Evolutionary conservation across 2,888 invertebrate species (phyloP), one percentile per base, ranked within the genome.

Genomic region (Heteromyza rotundicornis): DNA sequence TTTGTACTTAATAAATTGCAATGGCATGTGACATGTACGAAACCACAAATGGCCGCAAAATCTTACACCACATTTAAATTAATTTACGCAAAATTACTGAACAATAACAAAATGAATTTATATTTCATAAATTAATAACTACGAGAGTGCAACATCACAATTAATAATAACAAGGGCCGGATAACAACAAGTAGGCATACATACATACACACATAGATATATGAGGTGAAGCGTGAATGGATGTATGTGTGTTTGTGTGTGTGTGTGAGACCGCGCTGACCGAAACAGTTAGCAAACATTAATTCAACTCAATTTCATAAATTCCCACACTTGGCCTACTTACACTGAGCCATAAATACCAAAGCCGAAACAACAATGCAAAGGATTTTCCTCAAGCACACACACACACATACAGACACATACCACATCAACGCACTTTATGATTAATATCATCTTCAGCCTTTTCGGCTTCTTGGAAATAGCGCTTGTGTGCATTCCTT

Each of bases 101-200:
- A 67, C 68, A 66, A 58, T 64, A 68, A 69, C 66, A 73, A n/a
- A n/a, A 75, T 74, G 72, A 74, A 75, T 75, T 74, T 70, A 73
- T n/a, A n/a, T n/a, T n/a, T n/a, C n/a, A n/a, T n/a, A n/a, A 74
- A 75, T 75, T 74, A 74, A 75, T 74, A 27, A 40, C n/a, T 7
- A n/a, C 40, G 8, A n/a, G n/a, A n/a, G n/a, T n/a, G n/a, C n/a
- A n/a, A n/a, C n/a, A n/a, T n/a, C n/a, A n/a, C 40, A 14, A 40
- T 40, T 3, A 40, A n/a, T n/a, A 40, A 40, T 40, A 40, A 40
- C 40, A 40, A 40, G n/a, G n/a, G n/a, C n/a, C n/a, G n/a, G n/a
- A n/a, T n/a, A n/a, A n/a, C n/a, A n/a, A n/a, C n/a, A n/a, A n/a
- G n/a, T n/a, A n/a, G n/a, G n/a, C n/a, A n/a, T n/a, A 40, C 40